Evolutionary conservation across 2,113 vertebrate species (phyloP).

Genomic region (Oryctolagus cuniculus): mOryCun1.1 NC_091435.1:171419501-171420000

Average conservation of each 20-base stretch:
- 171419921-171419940: not conserved
- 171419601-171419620: not conserved
- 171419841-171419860: not conserved
- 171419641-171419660: not conserved
- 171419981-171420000: not conserved
- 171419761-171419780: not conserved
- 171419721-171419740: not conserved
- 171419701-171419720: not conserved
- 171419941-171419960: not conserved
- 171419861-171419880: not conserved
- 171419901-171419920: not conserved
- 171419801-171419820: not conserved
- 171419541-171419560: not conserved
- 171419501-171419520: too few relatives aligned
- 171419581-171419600: not conserved
- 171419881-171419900: not conserved
- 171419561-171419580: not conserved
- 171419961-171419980: not conserved
- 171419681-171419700: not conserved
- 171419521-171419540: conserved; percentile 4
- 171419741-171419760: not conserved
- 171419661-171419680: not conserved
- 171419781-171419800: not conserved
- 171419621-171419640: not conserved
- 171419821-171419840: not conserved